phyloP scores from a whole-genome alignment of 2,113 vertebrate genomes.

The Notechis scutatus region DNA sequence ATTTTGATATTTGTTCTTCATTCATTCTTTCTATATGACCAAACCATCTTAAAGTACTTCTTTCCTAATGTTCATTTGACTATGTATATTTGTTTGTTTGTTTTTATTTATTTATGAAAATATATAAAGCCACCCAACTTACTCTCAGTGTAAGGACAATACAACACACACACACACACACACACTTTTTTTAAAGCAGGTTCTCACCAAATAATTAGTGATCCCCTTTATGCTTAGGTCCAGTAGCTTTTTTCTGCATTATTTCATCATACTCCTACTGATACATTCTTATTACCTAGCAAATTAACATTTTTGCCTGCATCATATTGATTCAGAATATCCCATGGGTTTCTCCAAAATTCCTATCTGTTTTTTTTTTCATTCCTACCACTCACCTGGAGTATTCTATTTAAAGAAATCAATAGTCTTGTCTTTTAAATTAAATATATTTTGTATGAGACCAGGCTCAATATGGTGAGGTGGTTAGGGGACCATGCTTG shows the following conservation, averaged over 20 bases:
- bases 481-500: background rate
- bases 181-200: background rate
- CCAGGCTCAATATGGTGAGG: background rate
- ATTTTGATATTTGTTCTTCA: background rate
- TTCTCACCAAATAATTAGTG: background rate
- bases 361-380: background rate
- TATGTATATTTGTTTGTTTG: background rate
- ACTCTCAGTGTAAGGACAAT: background rate
- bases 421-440: background rate
- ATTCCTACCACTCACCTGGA: background rate
- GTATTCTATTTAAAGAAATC: background rate
- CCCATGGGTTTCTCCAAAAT: background rate
- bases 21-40: background rate
- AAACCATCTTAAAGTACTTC: background rate
- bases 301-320: background rate
- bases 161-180: background rate
- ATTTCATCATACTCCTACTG: background rate
- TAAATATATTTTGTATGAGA: background rate
- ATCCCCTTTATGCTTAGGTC: background rate
- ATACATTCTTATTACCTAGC: background rate
- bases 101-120: background rate
- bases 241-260: background rate
- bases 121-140: background rate
- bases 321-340: background rate
- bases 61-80: background rate